A percentile compares a stretch with the other conserved stretches of the same genome.
These are phyloP conservation scores for Dolomedes plantarius DNA, from an alignment of 2,888 invertebrate species.

Conservation along the genomic window DNA sequence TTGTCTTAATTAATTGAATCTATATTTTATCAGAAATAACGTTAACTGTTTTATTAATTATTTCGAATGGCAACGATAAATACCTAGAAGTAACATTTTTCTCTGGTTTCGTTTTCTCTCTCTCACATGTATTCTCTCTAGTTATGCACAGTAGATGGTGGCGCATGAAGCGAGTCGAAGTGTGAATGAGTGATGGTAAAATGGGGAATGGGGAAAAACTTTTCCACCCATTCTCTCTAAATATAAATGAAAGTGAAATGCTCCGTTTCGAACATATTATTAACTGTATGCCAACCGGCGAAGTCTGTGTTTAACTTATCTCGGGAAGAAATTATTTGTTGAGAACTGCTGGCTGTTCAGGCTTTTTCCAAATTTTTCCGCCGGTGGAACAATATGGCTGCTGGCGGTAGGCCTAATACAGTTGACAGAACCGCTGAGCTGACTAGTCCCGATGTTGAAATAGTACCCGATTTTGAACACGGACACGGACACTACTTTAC, in stretches of 20 bases:
- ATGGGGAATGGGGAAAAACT: conserved; percentile 33
- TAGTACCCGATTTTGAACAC: conserved; percentile 57
- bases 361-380: conserved; percentile 71
- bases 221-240: conserved; percentile 16
- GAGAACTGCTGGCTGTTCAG: conserved; percentile 69
- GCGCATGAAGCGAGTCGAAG: no score
- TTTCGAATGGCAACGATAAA: no score
- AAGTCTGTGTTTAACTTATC: no score
- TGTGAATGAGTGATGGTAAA: not conserved
- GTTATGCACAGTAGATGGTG: no score
- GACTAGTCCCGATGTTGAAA: conserved; percentile 67
- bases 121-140: no score
- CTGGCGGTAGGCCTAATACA: conserved; percentile 43
- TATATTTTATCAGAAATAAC: no score
- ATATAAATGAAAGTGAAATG: not conserved
- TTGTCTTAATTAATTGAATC: no score
- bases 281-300: no score
- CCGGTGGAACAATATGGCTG: conserved; percentile 71
- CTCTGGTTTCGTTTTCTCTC: no score
- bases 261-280: not conserved
- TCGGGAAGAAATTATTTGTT: not conserved
- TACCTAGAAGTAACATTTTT: no score
- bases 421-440: conserved; percentile 52
- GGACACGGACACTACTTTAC: conserved; percentile 96
- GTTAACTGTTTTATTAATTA: no score